A percentile compares a stretch with the other conserved stretches of the same genome.
Conservation (phyloP, 2,113 vertebrate genomes). For the Eubucco bourcierii region DNA sequence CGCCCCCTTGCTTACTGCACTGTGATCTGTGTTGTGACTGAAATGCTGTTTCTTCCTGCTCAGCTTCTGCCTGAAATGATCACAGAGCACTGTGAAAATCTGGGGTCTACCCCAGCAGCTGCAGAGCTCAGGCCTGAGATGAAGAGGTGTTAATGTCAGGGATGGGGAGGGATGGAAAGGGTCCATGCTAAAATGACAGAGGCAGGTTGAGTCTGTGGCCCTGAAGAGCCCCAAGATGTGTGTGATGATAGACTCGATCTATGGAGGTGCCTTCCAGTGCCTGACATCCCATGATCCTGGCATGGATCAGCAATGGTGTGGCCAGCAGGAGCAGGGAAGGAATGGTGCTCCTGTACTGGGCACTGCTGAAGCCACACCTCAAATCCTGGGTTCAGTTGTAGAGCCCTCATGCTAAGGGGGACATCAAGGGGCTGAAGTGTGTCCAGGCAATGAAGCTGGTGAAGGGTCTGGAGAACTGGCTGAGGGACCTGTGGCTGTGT, state of each 20-base stretch:
- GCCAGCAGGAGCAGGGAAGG: too few species aligned
- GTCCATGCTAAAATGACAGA: fast-evolving
- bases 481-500: too few species aligned
- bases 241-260: fast-evolving
- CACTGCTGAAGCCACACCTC: too few species aligned
- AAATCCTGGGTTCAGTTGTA: too few species aligned
- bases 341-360: too few species aligned
- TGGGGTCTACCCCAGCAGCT: neutral
- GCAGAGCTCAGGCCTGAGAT: neutral
- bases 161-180: neutral
- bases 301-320: too few species aligned
- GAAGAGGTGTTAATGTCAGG: neutral
- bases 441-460: too few species aligned
- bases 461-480: too few species aligned
- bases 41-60: neutral
- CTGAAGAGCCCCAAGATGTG: neutral
- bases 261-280: too few species aligned
- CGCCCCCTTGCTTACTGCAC: fast-evolving
- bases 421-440: too few species aligned
- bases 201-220: neutral
- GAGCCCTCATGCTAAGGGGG: too few species aligned
- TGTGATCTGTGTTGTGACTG: fast-evolving
- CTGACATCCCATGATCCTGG: too few species aligned
- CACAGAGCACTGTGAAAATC: neutral
- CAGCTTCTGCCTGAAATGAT: neutral